Percentiles rank a stretch among this genome's conserved stretches.
Evolutionary conservation across 2,797 vertebrate species (phyloP).

Genomic region (Poliocrania exsul): DNA sequence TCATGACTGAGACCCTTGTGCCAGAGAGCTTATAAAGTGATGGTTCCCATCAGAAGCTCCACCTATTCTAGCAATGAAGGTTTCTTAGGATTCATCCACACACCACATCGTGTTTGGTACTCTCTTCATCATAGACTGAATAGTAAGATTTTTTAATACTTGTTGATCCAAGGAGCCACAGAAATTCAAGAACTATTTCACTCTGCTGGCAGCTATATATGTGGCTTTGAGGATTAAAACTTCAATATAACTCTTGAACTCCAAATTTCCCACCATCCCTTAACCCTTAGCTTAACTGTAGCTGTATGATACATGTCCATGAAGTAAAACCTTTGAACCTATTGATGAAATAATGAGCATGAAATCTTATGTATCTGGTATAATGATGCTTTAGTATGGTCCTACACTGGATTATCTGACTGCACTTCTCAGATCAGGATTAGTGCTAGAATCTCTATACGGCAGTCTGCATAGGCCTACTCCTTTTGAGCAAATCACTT

Average conservation of each 20-base stretch:
- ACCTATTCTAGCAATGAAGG: background rate
- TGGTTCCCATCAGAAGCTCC: background rate
- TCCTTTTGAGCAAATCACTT: slow-evolving; percentile 28
- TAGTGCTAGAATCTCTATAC: background rate
- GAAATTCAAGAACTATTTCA: background rate
- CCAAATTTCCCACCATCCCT: background rate
- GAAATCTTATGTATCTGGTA: background rate
- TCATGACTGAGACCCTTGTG: background rate
- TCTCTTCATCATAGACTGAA: background rate
- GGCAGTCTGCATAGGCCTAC: background rate
- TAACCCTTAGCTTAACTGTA: background rate
- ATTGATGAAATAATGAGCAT: background rate
- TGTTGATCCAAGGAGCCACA: background rate
- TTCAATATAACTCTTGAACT: background rate
- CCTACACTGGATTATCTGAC: background rate
- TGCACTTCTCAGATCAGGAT: background rate
- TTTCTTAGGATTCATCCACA: background rate
- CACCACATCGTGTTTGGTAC: background rate
- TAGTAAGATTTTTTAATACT: background rate
- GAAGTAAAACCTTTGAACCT: background rate
- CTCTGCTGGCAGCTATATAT: background rate
- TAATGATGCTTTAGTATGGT: background rate
- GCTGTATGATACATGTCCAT: background rate
- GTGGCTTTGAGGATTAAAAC: background rate
- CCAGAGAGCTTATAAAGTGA: background rate